Conservation (phyloP, 2,113 vertebrate genomes). For the Sclerurus mexicanus region DNA sequence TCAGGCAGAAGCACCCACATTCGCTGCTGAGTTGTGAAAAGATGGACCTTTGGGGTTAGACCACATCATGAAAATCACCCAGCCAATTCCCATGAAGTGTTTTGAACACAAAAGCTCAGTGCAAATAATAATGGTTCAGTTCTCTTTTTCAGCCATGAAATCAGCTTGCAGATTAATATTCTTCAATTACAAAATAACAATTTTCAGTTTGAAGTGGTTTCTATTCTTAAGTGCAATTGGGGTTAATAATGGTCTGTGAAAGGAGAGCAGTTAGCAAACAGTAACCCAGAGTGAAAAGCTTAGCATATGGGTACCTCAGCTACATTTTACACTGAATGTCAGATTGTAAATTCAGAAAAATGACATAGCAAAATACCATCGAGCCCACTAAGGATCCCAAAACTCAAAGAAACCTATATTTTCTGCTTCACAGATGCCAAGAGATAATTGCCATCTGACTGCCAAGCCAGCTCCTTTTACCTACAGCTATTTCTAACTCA, state of each 20-base stretch:
- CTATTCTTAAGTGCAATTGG: neutral
- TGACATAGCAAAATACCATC: neutral
- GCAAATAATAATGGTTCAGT: neutral
- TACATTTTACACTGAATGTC: neutral
- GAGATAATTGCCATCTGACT: neutral
- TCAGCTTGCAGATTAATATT: conserved; percentile 31
- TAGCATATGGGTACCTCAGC: neutral
- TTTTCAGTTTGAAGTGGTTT: conserved; percentile 41
- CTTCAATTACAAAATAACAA: conserved; percentile 33
- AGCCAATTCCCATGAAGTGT: conserved; percentile 1
- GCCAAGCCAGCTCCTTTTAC: neutral
- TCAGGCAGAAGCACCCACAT: neutral
- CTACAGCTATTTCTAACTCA: neutral
- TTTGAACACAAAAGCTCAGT: conserved; percentile 16
- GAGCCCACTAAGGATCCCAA: neutral
- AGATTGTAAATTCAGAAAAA: neutral
- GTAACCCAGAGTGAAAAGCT: neutral
- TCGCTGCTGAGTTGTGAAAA: neutral
- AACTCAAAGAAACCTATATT: neutral
- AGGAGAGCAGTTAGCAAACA: conserved; percentile 21
- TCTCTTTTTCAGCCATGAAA: conserved; percentile 29
- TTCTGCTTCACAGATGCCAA: neutral
- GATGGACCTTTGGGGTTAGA: neutral
- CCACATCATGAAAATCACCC: conserved; percentile 8
- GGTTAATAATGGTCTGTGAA: conserved; percentile 22